Base-by-base conservation (phyloP, 1,140 invertebrate species). In the Berghia stephanieae region DNA sequence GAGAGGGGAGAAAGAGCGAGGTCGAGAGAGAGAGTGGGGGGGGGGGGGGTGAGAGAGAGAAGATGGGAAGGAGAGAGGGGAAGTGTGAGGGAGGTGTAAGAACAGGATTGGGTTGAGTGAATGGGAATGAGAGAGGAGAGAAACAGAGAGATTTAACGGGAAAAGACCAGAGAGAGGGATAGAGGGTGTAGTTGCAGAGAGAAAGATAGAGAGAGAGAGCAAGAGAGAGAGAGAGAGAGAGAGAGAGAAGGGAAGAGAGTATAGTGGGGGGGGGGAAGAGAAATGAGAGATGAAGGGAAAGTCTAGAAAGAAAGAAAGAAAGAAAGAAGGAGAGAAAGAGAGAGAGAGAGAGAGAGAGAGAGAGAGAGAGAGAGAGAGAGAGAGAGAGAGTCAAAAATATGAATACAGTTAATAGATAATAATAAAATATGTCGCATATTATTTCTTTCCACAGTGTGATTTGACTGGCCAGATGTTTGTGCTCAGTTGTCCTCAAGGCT, bases 311-410 rank as follows among this genome's bases (percentile, higher is more conserved):
- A 34, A 21, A 34, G 46, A 52, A 44, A 52, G 46, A 74, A 36
- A 74, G 49, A 74, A 24, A 74, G 44, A 34, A 24, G 38, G 71
- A 74, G 31, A 74, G 49, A 52, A 24, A 34, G 46, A 55, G 71
- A 74, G 46, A 52, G 31, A 74, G 46, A 55, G 46, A 55, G 24
- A 57, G 34, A 52, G 46, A 31, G 42, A 52, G 18, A 27, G 42
- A 57, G 34, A 27, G 31, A 74, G 71, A 55, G 31, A 74, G 49
- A 52, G 18, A 57, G 71, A 68, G 31, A 68, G 66, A 68, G 31
- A 34, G 66, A 36, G 34, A 8, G 31, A 27, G 46, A 55, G 31
- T 55, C 16, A 8, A 75, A 60, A 36, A 21, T 63, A 10, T 8
- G 72, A 18, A 6, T 13, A 69, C 16, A 27, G 63, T 16, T 16